Conservation (phyloP, 2,113 vertebrate species). For the Tylochromis polylepis region DNA sequence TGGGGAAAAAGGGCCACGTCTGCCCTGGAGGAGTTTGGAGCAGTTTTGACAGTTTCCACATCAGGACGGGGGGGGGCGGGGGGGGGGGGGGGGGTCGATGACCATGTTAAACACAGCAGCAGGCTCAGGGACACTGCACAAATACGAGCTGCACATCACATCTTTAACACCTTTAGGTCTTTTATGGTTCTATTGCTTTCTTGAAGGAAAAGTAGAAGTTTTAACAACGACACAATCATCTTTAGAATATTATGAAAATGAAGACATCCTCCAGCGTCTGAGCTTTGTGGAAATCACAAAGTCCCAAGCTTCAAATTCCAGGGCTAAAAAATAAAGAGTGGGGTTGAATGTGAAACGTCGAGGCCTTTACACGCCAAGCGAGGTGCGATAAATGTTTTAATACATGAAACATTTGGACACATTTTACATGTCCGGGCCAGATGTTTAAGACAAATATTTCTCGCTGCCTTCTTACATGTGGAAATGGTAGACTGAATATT, state of each 20-base stretch:
- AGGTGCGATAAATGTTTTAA: fast-evolving
- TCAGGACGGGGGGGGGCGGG: background rate
- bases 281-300: fast-evolving
- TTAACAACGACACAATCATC: background rate
- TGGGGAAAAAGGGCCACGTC: background rate
- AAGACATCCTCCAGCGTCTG: fast-evolving
- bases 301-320: background rate
- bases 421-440: background rate
- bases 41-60: background rate
- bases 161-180: background rate
- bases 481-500: fast-evolving
- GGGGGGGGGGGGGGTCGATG: background rate
- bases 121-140: background rate
- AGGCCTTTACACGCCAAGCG: background rate
- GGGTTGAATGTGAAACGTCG: background rate
- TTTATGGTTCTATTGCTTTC: background rate
- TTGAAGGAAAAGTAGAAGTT: too few relatives aligned
- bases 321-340: background rate
- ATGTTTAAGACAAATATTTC: background rate
- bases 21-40: background rate
- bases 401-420: background rate
- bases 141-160: background rate
- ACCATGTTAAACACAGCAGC: too few relatives aligned
- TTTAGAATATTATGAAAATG: background rate
- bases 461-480: background rate